A percentile compares a stretch with the other conserved stretches of the same genome.
These are phyloP conservation scores for Microtus montanus DNA, from an alignment of 2,113 vertebrate species.

Conservation along the genomic window DNA sequence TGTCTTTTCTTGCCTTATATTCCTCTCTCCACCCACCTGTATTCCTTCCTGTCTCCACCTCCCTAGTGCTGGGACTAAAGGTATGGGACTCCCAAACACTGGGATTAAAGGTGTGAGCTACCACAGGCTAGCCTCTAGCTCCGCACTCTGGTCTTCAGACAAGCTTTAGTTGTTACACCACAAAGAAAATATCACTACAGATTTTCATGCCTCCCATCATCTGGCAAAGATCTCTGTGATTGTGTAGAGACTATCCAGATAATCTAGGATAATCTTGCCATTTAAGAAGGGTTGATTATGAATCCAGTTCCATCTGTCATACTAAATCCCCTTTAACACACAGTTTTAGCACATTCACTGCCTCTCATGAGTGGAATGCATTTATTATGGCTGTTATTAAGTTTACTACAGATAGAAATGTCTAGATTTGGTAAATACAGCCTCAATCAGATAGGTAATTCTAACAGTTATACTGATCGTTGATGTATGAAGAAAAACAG, in stretches of 20 bases:
- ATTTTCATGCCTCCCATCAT: not conserved
- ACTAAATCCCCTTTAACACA: not conserved
- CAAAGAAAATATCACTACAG: not conserved
- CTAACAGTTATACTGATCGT: not conserved
- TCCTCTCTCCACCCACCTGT: no score
- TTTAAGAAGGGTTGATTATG: not conserved
- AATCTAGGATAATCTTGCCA: not conserved
- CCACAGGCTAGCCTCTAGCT: no score
- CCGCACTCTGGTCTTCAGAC: no score
- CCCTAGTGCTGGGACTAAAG: no score
- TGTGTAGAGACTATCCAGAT: not conserved
- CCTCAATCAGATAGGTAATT: not conserved
- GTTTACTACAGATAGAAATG: not conserved
- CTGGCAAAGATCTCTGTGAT: not conserved
- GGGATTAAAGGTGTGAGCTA: no score
- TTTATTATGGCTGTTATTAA: not conserved
- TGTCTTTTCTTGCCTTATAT: no score
- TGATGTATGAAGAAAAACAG: slow-evolving; percentile 21
- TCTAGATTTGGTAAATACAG: not conserved
- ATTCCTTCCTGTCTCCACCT: no score
- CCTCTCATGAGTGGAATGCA: not conserved
- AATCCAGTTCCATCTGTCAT: not conserved
- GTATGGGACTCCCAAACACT: no score
- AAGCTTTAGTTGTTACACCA: no score
- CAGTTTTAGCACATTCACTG: not conserved